These are phyloP conservation scores for Drosophila mettleri DNA, from an alignment of 2,888 invertebrate species.

Conservation along the genomic window DNA sequence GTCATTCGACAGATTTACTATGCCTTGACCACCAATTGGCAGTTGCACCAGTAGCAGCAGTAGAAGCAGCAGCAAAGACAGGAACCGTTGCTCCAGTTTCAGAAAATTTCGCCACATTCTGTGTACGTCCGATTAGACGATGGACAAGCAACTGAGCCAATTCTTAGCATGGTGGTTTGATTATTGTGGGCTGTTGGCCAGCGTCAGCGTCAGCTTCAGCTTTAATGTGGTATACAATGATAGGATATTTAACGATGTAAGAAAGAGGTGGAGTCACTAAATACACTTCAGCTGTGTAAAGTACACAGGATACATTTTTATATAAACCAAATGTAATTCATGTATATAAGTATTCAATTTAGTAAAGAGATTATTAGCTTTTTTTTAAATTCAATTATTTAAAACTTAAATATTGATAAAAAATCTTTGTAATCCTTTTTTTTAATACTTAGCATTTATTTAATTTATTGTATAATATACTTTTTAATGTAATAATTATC, in stretches of 20 bases:
- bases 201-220: conserved; percentile 24
- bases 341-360: no score
- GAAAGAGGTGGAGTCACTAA: no score
- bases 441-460: no score
- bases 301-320: no score
- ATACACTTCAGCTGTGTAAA: no score
- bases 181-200: conserved; percentile 26
- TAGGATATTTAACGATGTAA: not conserved
- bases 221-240: conserved; percentile 4
- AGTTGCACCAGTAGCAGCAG: conserved; percentile 18
- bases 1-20: conserved; percentile 77
- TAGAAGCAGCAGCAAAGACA: not conserved
- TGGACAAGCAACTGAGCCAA: conserved; percentile 49
- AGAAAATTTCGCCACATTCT: conserved; percentile 37
- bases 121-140: conserved; percentile 36
- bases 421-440: no score
- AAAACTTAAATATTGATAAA: no score
- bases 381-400: no score
- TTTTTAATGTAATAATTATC: no score
- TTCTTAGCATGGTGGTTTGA: conserved; percentile 42
- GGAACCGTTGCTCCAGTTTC: not conserved
- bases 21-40: conserved; percentile 32
- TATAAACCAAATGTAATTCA: no score
- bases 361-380: no score
- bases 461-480: no score